Percentiles rank a stretch among this genome's conserved stretches.
These are phyloP conservation scores for Natator depressus DNA, from an alignment of 2,113 vertebrate genomes.

Conservation along the genomic window DNA sequence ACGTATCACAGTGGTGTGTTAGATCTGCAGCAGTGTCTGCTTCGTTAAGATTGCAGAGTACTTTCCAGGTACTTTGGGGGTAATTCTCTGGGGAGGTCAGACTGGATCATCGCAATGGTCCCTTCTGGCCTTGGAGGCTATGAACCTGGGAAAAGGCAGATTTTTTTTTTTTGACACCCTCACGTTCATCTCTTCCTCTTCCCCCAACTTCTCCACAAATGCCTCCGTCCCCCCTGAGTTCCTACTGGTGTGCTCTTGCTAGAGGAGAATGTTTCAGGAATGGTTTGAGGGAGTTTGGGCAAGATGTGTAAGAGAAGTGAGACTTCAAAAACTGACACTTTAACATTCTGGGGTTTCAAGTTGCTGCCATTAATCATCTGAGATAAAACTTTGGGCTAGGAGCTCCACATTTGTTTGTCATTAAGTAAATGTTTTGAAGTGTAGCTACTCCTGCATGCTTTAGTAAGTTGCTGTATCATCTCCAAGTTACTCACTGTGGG, in stretches of 20 bases:
- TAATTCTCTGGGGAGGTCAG: not conserved
- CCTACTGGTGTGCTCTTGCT: not conserved
- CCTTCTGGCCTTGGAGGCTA: not conserved
- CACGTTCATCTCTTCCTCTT: not conserved
- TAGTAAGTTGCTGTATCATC: not conserved
- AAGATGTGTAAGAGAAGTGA: not conserved
- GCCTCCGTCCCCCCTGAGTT: not conserved
- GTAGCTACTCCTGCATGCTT: not conserved
- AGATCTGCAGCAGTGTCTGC: fast-evolving
- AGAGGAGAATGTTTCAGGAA: not conserved
- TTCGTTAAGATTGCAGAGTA: fast-evolving
- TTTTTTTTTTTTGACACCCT: not conserved
- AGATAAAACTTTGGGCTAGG: not conserved
- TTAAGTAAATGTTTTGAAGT: not conserved
- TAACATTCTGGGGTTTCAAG: not conserved
- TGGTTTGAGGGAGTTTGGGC: not conserved
- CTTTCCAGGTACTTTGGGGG: not conserved
- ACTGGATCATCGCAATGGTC: not conserved
- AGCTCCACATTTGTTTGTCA: not conserved
- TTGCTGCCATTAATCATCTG: not conserved
- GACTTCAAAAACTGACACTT: not conserved
- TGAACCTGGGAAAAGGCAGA: not conserved
- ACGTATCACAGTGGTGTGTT: not conserved
- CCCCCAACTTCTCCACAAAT: not conserved
- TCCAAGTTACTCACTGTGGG: not conserved